Base-by-base conservation (phyloP, 1,140 invertebrate species). In the Penaeus japonicus region DNA sequence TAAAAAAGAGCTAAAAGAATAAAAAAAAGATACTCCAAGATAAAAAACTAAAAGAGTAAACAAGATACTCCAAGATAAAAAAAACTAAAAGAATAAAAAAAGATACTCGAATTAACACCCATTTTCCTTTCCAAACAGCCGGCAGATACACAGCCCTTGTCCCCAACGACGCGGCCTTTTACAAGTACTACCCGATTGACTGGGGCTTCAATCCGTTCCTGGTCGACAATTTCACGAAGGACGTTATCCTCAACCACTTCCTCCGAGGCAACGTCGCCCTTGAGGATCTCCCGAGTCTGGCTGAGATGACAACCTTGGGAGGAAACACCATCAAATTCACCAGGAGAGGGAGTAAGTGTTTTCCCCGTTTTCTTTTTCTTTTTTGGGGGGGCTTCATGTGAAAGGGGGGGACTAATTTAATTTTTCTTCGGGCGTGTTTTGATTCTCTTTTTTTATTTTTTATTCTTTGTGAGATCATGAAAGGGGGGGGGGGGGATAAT, bases 201-300 rank as follows among this genome's bases (percentile, higher is more conserved):
- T 95, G 94, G 94, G 95, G 95, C 55, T 95, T 95, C 92, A 95
- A 95, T 92, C 95, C 95, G 5, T 95, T 95, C 91, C 94, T 94
- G 89, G 94, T 95, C 54, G 94, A 94, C 18, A 94, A 95, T 91
- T 95, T 95, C 90, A 95, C 94, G 15, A 94, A 94, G 91, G 93
- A 92, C 85, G 92, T 95, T 73, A 93, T 95, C 82, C 92, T 93
- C 55, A 95, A 95, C 92, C 94, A 95, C 91, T 95, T 95, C 91
- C 92, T 95, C 24, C 92, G 93, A 79, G 94, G 94, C 7, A 93
- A 94, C 90, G 92, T 95, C 54, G 93, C 93, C 85, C 94, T 94
- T 89, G 93, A 94, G 39, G 92, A 92, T 55, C 93, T 95, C 54
- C 93, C 93, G 90, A 93, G 94, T 88, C 94, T 93, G 73, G 92